Evolutionary conservation across 2,797 vertebrate genomes (phyloP).

Genomic region (Gambusia yucatana): DNA sequence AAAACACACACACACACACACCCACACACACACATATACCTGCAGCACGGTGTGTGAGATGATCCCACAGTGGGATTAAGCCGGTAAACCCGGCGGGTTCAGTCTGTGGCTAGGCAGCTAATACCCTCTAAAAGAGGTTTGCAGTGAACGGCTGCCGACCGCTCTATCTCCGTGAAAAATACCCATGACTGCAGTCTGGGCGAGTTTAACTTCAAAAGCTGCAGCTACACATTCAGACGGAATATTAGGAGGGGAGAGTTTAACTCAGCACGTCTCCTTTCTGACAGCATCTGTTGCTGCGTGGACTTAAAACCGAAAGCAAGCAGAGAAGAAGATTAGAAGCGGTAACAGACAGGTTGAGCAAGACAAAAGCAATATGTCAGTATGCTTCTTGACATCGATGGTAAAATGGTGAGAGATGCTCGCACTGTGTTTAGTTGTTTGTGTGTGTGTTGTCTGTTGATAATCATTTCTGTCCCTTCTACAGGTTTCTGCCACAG

Average conservation of each 20-base stretch:
- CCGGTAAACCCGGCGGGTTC: slow-evolving; percentile 60
- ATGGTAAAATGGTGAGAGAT: slow-evolving; percentile 70
- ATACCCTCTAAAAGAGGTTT: slow-evolving; percentile 64
- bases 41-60: slow-evolving; percentile 29
- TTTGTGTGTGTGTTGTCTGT: not conserved
- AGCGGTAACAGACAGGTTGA: slow-evolving; percentile 6
- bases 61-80: slow-evolving; percentile 62
- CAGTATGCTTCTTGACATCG: slow-evolving; percentile 70
- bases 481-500: slow-evolving; percentile 87
- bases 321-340: slow-evolving; percentile 3
- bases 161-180: slow-evolving; percentile 29
- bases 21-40: slow-evolving; percentile 17
- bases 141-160: slow-evolving; percentile 18
- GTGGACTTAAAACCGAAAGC: slow-evolving; percentile 12
- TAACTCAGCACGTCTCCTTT: not conserved
- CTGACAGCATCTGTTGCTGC: not conserved
- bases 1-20: slow-evolving; percentile 23
- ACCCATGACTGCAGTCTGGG: not conserved
- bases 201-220: slow-evolving; percentile 2
- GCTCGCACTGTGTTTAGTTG: not conserved
- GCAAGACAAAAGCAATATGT: slow-evolving; percentile 41
- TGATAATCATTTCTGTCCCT: slow-evolving; percentile 8
- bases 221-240: not conserved
- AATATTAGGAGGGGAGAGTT: slow-evolving; percentile 12
- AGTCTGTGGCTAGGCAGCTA: slow-evolving; percentile 52